Conservation (phyloP, 2,113 vertebrate genomes). For the Oplegnathus fasciatus region DNA sequence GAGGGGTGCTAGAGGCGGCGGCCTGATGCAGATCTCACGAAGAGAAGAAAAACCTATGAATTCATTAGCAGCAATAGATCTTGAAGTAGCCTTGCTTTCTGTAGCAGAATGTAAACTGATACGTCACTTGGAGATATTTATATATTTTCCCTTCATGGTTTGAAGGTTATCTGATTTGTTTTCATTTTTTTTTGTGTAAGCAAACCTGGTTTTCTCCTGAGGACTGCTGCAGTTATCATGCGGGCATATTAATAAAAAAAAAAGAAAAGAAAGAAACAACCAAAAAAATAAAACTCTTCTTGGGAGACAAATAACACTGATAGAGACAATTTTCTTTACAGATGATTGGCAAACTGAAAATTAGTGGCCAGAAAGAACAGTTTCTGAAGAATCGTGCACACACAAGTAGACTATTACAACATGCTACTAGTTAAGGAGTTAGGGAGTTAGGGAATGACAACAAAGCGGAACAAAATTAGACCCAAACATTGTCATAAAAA, state of each 20-base stretch:
- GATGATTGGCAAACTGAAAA: conserved; percentile 83
- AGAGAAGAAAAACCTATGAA: conserved; percentile 37
- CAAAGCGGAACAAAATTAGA: conserved; percentile 74
- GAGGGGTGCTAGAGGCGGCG: conserved; percentile 19
- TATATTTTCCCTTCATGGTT: conserved; percentile 57
- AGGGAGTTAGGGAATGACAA: conserved; percentile 82
- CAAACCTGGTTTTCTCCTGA: conserved; percentile 79
- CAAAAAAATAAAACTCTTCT: conserved; percentile 69
- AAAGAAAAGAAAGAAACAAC: conserved; percentile 1
- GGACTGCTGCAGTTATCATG: conserved; percentile 79
- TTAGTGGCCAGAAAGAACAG: conserved; percentile 76
- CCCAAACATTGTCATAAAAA: conserved; percentile 71
- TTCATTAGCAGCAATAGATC: conserved; percentile 74
- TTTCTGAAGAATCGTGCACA: conserved; percentile 87
- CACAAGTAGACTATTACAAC: conserved; percentile 91
- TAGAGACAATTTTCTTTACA: conserved; percentile 80
- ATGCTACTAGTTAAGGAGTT: conserved; percentile 91
- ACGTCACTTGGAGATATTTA: conserved; percentile 41
- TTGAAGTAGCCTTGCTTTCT: conserved; percentile 52
- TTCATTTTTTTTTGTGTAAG: conserved; percentile 40
- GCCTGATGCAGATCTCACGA: conserved; percentile 33
- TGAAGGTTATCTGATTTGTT: conserved; percentile 27
- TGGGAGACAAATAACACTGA: conserved; percentile 85
- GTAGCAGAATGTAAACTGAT: conserved; percentile 50
- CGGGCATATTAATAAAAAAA: conserved; percentile 54